Conservation (phyloP, 2,888 invertebrate genomes). For the Podotricha telesiphe region DNA sequence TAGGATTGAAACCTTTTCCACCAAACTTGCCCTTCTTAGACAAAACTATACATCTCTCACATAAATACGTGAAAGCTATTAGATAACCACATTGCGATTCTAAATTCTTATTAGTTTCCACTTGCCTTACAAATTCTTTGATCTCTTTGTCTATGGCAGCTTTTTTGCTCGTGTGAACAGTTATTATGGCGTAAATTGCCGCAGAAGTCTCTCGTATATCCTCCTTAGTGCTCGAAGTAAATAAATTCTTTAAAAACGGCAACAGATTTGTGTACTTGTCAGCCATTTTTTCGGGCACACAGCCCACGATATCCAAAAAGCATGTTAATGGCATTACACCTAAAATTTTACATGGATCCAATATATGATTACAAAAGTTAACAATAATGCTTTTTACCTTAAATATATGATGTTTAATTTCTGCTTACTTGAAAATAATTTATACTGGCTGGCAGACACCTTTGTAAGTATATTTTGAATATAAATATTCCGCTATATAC, state of each 20-base stretch:
- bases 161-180: constrained; percentile 84
- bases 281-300: constrained; percentile 88
- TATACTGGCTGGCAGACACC: no score
- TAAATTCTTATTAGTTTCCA: constrained; percentile 82
- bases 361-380: background rate
- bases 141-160: constrained; percentile 75
- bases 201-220: constrained; percentile 89
- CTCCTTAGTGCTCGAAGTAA: constrained; percentile 88
- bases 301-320: constrained; percentile 92
- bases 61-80: constrained; percentile 87
- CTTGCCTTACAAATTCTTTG: constrained; percentile 79
- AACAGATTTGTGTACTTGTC: constrained; percentile 85
- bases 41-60: constrained; percentile 86
- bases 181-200: constrained; percentile 89
- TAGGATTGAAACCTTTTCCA: constrained; percentile 72
- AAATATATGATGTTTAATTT: no score
- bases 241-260: constrained; percentile 85
- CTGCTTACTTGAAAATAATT: no score
- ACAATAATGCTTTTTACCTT: no score
- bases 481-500: no score
- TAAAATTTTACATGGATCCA: constrained; percentile 50
- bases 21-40: constrained; percentile 72
- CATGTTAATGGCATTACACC: constrained; percentile 88
- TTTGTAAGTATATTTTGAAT: no score
- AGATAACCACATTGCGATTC: constrained; percentile 92